Percentiles rank a stretch among this genome's conserved stretches.
Evolutionary conservation across 2,888 invertebrate genomes (phyloP).

Genomic region (Nomada ferruginata): DNA sequence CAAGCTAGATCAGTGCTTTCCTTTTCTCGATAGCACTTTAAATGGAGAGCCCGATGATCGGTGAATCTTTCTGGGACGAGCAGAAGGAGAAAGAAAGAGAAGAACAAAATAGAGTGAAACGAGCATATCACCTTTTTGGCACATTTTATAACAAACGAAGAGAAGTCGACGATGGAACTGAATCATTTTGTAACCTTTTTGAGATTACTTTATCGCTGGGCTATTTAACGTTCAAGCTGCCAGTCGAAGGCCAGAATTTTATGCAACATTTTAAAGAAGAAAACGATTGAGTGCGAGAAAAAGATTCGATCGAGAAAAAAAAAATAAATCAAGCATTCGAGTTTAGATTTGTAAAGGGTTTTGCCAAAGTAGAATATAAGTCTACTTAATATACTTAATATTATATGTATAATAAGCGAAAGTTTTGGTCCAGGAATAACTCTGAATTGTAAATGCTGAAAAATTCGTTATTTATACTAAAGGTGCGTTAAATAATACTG

Average conservation of each 20-base stretch:
- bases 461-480: slow-evolving; percentile 67
- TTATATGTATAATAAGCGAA: slow-evolving; percentile 69
- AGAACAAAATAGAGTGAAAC: slow-evolving; percentile 6
- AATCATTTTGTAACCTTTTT: slow-evolving; percentile 72
- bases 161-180: slow-evolving; percentile 61
- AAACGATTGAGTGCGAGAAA: slow-evolving; percentile 22
- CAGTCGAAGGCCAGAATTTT: slow-evolving; percentile 67
- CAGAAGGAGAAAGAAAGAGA: background rate
- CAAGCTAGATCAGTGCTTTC: slow-evolving; percentile 63
- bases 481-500: slow-evolving; percentile 55
- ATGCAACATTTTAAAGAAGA: slow-evolving; percentile 58
- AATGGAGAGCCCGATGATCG: slow-evolving; percentile 53
- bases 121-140: slow-evolving; percentile 71
- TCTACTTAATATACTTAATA: slow-evolving; percentile 76
- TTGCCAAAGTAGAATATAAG: slow-evolving; percentile 79
- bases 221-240: slow-evolving; percentile 64
- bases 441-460: slow-evolving; percentile 77
- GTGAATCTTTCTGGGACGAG: slow-evolving; percentile 31
- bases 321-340: slow-evolving; percentile 38
- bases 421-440: slow-evolving; percentile 51
- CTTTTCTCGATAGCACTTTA: slow-evolving; percentile 33
- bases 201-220: slow-evolving; percentile 74
- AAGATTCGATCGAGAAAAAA: slow-evolving; percentile 40
- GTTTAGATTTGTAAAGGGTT: slow-evolving; percentile 74
- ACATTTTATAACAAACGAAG: slow-evolving; percentile 64